Evolutionary conservation across 2,113 vertebrate genomes (phyloP), one percentile per base, ranked within the genome.

Genomic region (Phoenicopterus ruber): DNA sequence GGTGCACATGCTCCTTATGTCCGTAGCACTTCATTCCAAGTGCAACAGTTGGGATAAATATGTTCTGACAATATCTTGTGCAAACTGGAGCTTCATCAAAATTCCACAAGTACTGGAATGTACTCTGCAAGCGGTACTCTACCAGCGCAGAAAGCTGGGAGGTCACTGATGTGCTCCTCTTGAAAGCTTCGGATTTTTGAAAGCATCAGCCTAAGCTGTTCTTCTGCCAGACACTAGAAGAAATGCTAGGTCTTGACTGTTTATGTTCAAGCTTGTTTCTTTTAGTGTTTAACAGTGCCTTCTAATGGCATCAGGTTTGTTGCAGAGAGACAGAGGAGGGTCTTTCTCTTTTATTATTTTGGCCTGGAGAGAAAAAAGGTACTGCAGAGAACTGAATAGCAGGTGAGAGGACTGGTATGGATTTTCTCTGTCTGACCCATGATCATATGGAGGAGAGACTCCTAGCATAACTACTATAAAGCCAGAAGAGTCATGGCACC

Each of bases 81-180:
- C 76, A 92, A 86, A 90, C 71, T 46, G 38, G 7, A 76, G 22
- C 16, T 94, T 93, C 90, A 86, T 62, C 79, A 95, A 83, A 95
- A 92, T 81, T 84, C 63, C 26, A 6, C 38, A 88, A 77, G 24
- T 42, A 15, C 18, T 67, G 62, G 79, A 86, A 83, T 78, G 24
- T n/a, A 38, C 94, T 93, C 72, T 78, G 34, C 32, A 88, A 86
- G n/a, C 1, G 0, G 19, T 47, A 54, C 9, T 85, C 29, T 77
- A 47, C 46, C 25, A 36, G 10, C 2, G 1, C 7, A 81, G 62
- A 73, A 70, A 84, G 14, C 85, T 66, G 46, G 32, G 29, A 80
- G 25, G 52, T 88, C 34, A 55, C 7, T 83, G 31, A 58, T 47
- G 8, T 2, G 2, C 12, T 92, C 14, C 5, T 36, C 42, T 66